Evolutionary conservation across 2,888 invertebrate genomes (phyloP).

Genomic region (Tipula vernalis): DNA sequence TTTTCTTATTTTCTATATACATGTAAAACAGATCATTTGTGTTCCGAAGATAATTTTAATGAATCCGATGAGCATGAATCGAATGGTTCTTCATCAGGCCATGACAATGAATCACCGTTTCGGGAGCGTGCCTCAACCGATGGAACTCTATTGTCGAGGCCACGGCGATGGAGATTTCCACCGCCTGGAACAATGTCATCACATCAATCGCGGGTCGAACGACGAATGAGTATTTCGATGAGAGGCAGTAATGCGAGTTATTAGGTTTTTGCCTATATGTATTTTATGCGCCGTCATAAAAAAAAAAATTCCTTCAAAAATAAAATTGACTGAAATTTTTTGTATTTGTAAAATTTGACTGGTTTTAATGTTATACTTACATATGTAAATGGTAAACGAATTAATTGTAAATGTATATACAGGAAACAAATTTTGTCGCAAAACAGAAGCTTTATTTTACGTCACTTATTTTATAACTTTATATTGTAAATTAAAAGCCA

Average conservation of each 20-base stretch:
- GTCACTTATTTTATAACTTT: background rate
- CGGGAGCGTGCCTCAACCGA: conserved; percentile 66
- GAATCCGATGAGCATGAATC: conserved; percentile 41
- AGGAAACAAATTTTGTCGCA: background rate
- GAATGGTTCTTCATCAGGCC: conserved; percentile 31
- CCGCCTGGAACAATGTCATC: conserved; percentile 37
- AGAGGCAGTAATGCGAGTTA: conserved; percentile 35
- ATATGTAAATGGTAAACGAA: background rate
- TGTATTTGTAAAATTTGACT: background rate
- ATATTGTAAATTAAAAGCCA: background rate
- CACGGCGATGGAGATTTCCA: conserved; percentile 45
- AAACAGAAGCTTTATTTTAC: background rate
- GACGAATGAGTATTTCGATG: conserved; percentile 71
- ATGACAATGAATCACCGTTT: conserved; percentile 42
- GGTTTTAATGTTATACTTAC: background rate
- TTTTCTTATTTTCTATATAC: background rate
- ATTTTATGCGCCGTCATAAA: background rate
- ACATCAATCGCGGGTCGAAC: conserved; percentile 41
- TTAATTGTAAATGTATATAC: background rate
- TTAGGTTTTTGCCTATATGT: conserved; percentile 14
- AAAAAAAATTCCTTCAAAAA: background rate
- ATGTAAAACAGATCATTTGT: conserved; percentile 40
- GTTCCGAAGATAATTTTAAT: conserved; percentile 49
- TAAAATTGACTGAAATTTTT: background rate
- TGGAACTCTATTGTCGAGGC: conserved; percentile 46